Evolutionary conservation across 2,888 invertebrate species (phyloP).

Genomic region (Gandaritis pyraliata): DNA sequence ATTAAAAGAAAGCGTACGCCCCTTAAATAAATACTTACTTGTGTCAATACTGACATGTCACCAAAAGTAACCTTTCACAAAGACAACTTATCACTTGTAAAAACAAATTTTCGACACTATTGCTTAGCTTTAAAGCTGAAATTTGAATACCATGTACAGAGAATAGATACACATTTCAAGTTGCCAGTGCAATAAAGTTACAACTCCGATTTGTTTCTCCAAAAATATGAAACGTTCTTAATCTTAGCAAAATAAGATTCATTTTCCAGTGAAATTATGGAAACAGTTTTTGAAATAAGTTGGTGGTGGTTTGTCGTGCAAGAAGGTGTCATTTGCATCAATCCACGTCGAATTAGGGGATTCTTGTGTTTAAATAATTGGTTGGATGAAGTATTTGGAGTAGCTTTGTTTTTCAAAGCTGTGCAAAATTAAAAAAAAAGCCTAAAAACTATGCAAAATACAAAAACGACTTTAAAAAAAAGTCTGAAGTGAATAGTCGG

Average conservation of each 20-base stretch:
- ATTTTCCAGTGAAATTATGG: conserved; percentile 8
- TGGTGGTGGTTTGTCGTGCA: conserved; percentile 43
- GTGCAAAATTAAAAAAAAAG: neutral
- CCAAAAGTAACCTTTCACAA: conserved; percentile 46
- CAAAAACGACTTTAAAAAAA: too few species aligned
- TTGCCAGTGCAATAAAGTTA: conserved; percentile 7
- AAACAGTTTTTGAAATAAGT: neutral
- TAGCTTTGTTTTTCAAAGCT: too few species aligned
- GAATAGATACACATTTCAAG: neutral
- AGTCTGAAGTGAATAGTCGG: too few species aligned
- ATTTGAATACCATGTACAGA: neutral
- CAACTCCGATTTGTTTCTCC: conserved; percentile 3
- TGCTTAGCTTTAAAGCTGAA: neutral
- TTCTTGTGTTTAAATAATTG: conserved; percentile 67
- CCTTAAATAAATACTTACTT: conserved; percentile 73
- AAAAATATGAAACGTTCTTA: neutral
- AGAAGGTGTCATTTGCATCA: conserved; percentile 78
- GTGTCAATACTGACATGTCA: conserved; percentile 75
- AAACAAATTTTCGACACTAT: neutral
- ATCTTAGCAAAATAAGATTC: conserved; percentile 6
- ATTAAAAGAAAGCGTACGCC: conserved; percentile 59
- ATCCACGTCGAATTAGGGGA: conserved; percentile 74
- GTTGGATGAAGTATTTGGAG: conserved; percentile 51
- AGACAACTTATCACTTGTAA: conserved; percentile 3
- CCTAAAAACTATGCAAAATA: too few species aligned